Conservation (phyloP, 2,797 vertebrate species). For the Sebastes umbrosus region DNA sequence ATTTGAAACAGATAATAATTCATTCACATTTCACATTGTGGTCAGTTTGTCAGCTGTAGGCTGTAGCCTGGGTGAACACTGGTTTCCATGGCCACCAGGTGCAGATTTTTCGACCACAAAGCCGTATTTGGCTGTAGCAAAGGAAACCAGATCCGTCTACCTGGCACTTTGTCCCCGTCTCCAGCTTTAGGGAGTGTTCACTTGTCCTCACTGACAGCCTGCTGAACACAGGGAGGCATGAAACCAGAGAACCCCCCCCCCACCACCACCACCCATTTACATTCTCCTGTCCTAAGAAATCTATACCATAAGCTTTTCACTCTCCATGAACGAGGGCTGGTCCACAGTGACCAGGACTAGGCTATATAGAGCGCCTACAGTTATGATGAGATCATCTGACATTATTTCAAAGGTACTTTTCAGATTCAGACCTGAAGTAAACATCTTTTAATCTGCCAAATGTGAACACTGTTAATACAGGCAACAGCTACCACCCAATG, state of each 20-base stretch:
- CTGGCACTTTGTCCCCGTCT: conserved; percentile 77
- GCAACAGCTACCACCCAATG: conserved; percentile 55
- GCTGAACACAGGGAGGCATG: conserved; percentile 67
- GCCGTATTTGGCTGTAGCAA: conserved; percentile 66
- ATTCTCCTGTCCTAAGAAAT: conserved; percentile 71
- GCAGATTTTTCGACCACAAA: conserved; percentile 79
- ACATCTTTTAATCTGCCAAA: conserved; percentile 42
- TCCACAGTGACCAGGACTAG: conserved; percentile 31
- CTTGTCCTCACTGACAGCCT: conserved; percentile 74
- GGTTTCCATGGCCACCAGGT: conserved; percentile 81
- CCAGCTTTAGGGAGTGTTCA: conserved; percentile 75
- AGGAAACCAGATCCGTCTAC: conserved; percentile 77
- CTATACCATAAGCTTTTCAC: conserved; percentile 70
- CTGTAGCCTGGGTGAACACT: conserved; percentile 46
- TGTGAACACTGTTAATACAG: conserved; percentile 39
- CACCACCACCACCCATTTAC: conserved; percentile 48
- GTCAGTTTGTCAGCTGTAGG: conserved; percentile 45
- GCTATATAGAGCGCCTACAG: not conserved
- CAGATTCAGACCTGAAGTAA: conserved; percentile 39
- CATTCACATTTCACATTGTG: conserved; percentile 5
- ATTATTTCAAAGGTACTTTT: conserved; percentile 21
- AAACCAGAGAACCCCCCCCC: conserved; percentile 59
- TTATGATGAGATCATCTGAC: conserved; percentile 16
- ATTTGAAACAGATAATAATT: not conserved
- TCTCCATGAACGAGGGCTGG: conserved; percentile 49